Conservation (phyloP, 2,797 vertebrate genomes). For the Dromococcyx pavoninus region DNA sequence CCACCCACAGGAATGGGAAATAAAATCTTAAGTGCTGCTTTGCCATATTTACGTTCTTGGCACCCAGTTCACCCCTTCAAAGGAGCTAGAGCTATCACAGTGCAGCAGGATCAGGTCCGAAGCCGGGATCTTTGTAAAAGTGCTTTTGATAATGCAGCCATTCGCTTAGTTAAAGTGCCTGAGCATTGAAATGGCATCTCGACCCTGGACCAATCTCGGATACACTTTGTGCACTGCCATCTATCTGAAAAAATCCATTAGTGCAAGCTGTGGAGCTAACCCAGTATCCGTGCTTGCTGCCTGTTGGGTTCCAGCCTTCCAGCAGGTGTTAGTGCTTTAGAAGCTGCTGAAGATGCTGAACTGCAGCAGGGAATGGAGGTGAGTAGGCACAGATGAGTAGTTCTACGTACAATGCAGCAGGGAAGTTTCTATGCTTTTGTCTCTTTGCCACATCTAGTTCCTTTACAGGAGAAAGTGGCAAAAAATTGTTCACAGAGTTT, state of each 20-base stretch:
- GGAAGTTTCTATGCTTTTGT: not conserved
- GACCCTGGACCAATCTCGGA: constrained; percentile 25
- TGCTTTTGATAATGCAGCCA: constrained; percentile 37
- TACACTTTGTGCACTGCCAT: constrained; percentile 35
- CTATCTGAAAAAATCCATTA: constrained; percentile 55
- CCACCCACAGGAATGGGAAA: not conserved
- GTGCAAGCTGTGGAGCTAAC: constrained; percentile 10
- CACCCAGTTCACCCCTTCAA: not conserved
- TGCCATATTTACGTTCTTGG: not conserved
- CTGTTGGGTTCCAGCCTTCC: not conserved
- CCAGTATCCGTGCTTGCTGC: not conserved
- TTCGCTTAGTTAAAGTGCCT: constrained; percentile 22
- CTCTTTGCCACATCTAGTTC: not conserved
- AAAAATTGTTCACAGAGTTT: not conserved
- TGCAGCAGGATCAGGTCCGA: not conserved
- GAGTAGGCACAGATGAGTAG: not conserved
- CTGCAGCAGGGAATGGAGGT: not conserved
- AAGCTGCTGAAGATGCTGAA: not conserved
- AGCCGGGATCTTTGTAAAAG: constrained; percentile 8
- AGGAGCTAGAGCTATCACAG: not conserved
- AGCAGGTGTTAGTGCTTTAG: not conserved
- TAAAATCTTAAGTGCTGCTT: not conserved
- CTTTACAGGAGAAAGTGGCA: not conserved
- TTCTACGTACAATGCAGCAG: not conserved
- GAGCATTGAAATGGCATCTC: constrained; percentile 33